A percentile compares a stretch with the other conserved stretches of the same genome.
phyloP scores from a whole-genome alignment of 2,888 invertebrate species.

The Macrophya alboannulata region DNA sequence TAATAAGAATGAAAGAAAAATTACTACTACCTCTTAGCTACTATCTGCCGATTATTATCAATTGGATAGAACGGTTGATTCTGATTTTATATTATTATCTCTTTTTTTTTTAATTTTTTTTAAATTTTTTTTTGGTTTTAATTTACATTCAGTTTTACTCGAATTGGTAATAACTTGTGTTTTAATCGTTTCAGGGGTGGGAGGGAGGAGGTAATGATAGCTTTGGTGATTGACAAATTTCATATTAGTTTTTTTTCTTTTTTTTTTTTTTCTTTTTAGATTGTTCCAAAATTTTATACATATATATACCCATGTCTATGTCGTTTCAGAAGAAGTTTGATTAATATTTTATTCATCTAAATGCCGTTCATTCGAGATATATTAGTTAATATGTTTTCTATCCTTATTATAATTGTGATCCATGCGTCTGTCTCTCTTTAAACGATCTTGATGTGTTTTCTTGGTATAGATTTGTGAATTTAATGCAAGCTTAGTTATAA shows the following conservation, averaged over 20 bases:
- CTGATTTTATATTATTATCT: constrained; percentile 72
- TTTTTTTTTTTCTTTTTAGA: not conserved
- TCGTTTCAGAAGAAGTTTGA: not conserved
- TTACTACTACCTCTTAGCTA: constrained; percentile 76
- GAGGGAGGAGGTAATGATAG: not conserved
- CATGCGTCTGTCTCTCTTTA: constrained; percentile 37
- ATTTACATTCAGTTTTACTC: constrained; percentile 39
- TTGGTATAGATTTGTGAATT: constrained; percentile 56
- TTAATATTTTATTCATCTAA: not conserved
- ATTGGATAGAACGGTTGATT: constrained; percentile 69
- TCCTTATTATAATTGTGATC: constrained; percentile 39
- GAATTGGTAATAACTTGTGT: constrained; percentile 35
- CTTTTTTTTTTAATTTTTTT: constrained; percentile 67
- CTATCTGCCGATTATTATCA: constrained; percentile 71
- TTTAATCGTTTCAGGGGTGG: not conserved
- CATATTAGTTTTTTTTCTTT: not conserved
- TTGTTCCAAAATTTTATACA: not conserved
- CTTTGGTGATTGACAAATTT: constrained; percentile 8
- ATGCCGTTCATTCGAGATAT: not conserved
- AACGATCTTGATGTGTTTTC: constrained; percentile 62
- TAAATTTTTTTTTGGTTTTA: not conserved
- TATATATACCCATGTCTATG: not conserved
- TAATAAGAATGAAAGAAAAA: constrained; percentile 61
- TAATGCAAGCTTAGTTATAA: constrained; percentile 26
- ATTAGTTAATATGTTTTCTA: constrained; percentile 27